phyloP scores from a whole-genome alignment of 2,797 vertebrate genomes.

The Spheniscus humboldti region DNA sequence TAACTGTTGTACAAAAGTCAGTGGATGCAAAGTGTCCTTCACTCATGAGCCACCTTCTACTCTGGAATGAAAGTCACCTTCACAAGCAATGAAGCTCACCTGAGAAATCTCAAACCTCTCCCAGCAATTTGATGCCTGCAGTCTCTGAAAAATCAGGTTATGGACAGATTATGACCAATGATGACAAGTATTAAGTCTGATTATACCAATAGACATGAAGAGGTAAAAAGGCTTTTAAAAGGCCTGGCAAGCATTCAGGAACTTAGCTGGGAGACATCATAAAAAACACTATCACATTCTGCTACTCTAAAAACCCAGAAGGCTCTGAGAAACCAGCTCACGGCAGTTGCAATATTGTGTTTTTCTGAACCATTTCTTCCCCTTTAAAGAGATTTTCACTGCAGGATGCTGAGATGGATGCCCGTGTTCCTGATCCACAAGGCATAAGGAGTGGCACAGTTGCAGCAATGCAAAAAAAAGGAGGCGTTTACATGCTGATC shows the following conservation, averaged over 20 bases:
- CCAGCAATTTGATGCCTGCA: not conserved
- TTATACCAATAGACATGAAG: not conserved
- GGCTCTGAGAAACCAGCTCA: not conserved
- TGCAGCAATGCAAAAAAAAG: not conserved
- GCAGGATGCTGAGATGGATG: not conserved
- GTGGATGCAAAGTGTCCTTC: not conserved
- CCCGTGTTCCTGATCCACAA: not conserved
- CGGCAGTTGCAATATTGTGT: not conserved
- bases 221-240: not conserved
- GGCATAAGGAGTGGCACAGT: not conserved
- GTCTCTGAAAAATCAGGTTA: not conserved
- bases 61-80: not conserved
- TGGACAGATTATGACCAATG: not conserved
- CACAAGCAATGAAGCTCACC: not conserved
- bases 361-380: not conserved
- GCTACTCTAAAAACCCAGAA: not conserved
- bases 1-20: not conserved
- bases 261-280: not conserved
- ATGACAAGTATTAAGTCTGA: not conserved
- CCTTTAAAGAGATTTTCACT: not conserved
- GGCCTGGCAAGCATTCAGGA: not conserved
- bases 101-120: not conserved
- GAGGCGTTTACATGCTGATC: not conserved
- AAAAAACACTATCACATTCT: not conserved
- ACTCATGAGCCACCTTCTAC: not conserved